Evolutionary conservation across 2,888 invertebrate genomes (phyloP).

Genomic region (Oligia fasciuncula): DNA sequence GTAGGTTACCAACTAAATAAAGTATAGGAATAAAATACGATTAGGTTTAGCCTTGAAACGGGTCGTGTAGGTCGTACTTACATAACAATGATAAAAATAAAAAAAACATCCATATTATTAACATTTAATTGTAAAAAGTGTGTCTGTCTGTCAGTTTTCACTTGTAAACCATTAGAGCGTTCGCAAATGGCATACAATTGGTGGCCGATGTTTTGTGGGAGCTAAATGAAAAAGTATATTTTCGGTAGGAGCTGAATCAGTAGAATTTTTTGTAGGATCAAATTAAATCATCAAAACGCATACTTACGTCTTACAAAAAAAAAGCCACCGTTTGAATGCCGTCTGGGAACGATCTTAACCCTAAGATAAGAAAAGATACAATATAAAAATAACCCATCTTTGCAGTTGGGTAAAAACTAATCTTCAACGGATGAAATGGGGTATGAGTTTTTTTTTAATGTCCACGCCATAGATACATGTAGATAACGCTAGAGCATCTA

Average conservation of each 20-base stretch:
- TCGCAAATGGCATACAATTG: neutral
- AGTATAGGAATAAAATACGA: conserved; percentile 4
- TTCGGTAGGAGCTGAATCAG: no score
- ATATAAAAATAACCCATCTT: neutral
- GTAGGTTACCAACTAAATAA: neutral
- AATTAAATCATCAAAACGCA: neutral
- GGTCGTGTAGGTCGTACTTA: neutral
- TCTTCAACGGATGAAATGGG: neutral
- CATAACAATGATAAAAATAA: conserved; percentile 15
- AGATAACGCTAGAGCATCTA: no score
- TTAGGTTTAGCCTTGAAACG: conserved; percentile 8
- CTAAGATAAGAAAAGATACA: neutral
- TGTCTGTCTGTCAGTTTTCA: neutral
- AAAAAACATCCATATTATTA: neutral
- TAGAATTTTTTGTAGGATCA: neutral
- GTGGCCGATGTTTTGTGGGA: neutral
- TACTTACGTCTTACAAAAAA: neutral
- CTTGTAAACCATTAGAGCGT: neutral
- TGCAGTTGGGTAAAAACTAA: no score
- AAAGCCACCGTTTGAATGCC: neutral
- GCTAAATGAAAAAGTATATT: no score
- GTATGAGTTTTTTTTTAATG: no score
- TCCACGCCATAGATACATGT: no score
- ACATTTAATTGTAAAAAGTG: neutral
- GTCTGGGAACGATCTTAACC: neutral